phyloP scores from a whole-genome alignment of 2,797 vertebrate species.

The Sus cebifrons region DNA sequence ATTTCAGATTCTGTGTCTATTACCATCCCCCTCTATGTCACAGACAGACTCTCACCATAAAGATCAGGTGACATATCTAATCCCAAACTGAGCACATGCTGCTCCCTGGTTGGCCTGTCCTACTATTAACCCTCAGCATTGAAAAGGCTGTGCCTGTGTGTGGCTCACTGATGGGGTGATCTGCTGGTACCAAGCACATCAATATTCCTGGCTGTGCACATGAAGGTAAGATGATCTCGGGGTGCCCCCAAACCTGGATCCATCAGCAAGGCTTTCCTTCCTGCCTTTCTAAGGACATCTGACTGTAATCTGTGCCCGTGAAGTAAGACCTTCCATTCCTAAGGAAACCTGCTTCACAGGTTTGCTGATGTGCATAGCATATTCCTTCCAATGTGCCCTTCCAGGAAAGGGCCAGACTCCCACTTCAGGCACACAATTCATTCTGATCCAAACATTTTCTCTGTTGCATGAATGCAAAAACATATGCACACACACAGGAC shows the following conservation, averaged over 20 bases:
- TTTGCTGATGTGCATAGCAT: slow-evolving; percentile 67
- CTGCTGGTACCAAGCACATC: slow-evolving; percentile 60
- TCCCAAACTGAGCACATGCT: slow-evolving; percentile 65
- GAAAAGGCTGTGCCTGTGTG: slow-evolving; percentile 70
- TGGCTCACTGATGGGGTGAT: slow-evolving; percentile 68
- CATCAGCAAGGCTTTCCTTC: not conserved
- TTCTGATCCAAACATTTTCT: slow-evolving; percentile 68
- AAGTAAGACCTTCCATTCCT: slow-evolving; percentile 57
- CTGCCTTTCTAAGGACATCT: slow-evolving; percentile 27
- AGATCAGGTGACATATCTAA: slow-evolving; percentile 68
- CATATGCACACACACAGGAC: slow-evolving; percentile 73
- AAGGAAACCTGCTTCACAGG: slow-evolving; percentile 72
- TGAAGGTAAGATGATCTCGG: slow-evolving; percentile 52
- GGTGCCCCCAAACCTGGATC: not conserved
- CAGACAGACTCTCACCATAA: not conserved
- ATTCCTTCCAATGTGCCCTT: slow-evolving; percentile 81
- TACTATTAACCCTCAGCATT: slow-evolving; percentile 75
- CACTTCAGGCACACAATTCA: slow-evolving; percentile 81
- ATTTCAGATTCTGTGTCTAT: not conserved
- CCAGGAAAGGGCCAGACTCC: slow-evolving; percentile 77
- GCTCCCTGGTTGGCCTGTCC: slow-evolving; percentile 74
- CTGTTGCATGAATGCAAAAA: slow-evolving; percentile 70
- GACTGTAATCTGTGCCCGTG: slow-evolving; percentile 66
- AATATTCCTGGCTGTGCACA: not conserved
- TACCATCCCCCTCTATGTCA: not conserved